Conservation (phyloP, 1,140 invertebrate genomes). For the Neodiprion pinetum region DNA sequence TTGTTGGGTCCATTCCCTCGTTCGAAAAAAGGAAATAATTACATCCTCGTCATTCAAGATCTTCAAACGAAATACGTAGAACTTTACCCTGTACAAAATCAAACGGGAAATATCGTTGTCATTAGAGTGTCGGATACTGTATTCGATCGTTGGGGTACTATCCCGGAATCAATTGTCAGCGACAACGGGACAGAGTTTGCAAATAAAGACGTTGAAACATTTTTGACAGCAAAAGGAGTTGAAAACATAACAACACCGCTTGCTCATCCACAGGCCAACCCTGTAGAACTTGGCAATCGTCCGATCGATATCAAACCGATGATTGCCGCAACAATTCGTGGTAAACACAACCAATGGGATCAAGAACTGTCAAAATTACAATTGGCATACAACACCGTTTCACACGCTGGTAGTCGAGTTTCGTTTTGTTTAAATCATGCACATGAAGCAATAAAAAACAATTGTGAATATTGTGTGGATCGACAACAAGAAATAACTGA, state of each 20-base stretch:
- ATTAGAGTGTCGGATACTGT: constrained; percentile 7
- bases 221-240: constrained; percentile 33
- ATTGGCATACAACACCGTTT: constrained; percentile 53
- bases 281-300: constrained; percentile 50
- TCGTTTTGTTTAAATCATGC: no score
- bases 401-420: no score
- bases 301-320: constrained; percentile 40
- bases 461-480: no score
- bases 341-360: constrained; percentile 40
- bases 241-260: constrained; percentile 35
- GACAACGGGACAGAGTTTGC: constrained; percentile 59
- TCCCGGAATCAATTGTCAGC: constrained; percentile 40
- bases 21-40: constrained; percentile 43
- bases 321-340: constrained; percentile 35
- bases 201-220: constrained; percentile 29
- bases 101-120: background rate
- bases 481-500: no score
- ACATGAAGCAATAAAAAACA: no score
- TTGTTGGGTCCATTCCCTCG: constrained; percentile 27
- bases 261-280: constrained; percentile 53
- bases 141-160: constrained; percentile 18
- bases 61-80: constrained; percentile 42
- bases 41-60: constrained; percentile 45
- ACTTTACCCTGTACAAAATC: background rate
- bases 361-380: constrained; percentile 41